A percentile compares a stretch with the other conserved stretches of the same genome.
Conservation (phyloP, 2,113 vertebrate species). For the Pollimyrus isidori region DNA sequence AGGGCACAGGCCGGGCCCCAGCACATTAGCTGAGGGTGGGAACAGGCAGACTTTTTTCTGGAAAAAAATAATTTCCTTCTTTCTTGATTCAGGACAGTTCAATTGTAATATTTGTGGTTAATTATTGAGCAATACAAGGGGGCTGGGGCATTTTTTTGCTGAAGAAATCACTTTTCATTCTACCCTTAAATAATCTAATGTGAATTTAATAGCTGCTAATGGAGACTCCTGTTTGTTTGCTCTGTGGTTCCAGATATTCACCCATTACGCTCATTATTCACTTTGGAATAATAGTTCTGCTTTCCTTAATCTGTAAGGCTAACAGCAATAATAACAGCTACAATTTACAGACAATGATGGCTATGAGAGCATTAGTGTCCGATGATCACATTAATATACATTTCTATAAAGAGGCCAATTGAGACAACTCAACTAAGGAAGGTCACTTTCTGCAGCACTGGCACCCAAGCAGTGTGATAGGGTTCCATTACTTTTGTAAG, state of each 20-base stretch:
- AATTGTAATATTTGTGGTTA: slow-evolving; percentile 56
- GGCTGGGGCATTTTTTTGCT: slow-evolving; percentile 35
- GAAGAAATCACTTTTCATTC: background rate
- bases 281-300: background rate
- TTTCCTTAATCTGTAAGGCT: background rate
- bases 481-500: background rate
- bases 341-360: background rate
- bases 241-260: background rate
- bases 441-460: background rate
- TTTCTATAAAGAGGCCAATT: background rate
- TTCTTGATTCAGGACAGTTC: slow-evolving; percentile 41
- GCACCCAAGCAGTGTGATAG: background rate
- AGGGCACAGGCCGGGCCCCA: slow-evolving; percentile 68
- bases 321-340: background rate
- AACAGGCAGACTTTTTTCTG: slow-evolving; percentile 58
- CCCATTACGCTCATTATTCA: background rate
- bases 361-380: background rate
- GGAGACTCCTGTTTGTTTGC: background rate
- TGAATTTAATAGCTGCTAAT: background rate
- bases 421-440: background rate
- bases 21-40: slow-evolving; percentile 60
- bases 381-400: background rate
- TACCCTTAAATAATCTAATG: background rate
- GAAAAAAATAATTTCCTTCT: slow-evolving; percentile 28
- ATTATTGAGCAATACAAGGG: slow-evolving; percentile 32